phyloP scores from a whole-genome alignment of 2,797 vertebrate species.

The Eremophila alpestris region DNA sequence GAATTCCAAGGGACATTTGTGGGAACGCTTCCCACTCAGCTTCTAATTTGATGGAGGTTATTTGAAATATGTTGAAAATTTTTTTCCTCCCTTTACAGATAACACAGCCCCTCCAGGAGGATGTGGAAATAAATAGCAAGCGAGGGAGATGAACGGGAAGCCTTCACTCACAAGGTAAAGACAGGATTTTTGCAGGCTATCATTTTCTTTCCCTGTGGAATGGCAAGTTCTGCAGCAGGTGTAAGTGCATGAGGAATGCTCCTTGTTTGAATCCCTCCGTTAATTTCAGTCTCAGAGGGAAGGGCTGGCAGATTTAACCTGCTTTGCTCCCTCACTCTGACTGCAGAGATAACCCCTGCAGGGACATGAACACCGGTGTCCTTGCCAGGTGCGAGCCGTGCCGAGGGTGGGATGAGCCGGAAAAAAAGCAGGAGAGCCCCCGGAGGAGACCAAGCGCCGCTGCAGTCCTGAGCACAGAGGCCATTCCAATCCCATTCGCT shows the following conservation, averaged over 20 bases:
- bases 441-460: rapidly evolving
- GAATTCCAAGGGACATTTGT: background rate
- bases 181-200: background rate
- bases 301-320: background rate
- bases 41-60: conserved; percentile 1
- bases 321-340: background rate
- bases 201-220: background rate
- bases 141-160: background rate
- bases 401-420: background rate
- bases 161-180: background rate
- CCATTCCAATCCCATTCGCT: background rate
- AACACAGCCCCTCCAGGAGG: conserved; percentile 42
- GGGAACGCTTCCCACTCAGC: background rate
- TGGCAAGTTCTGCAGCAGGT: background rate
- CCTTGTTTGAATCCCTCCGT: background rate
- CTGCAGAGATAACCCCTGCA: background rate
- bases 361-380: background rate
- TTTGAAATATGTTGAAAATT: background rate
- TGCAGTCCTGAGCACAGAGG: background rate
- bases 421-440: background rate
- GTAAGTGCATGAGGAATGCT: background rate
- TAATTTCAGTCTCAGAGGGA: background rate
- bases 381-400: background rate
- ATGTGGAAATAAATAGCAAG: background rate
- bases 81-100: background rate